phyloP scores from a whole-genome alignment of 92 coral and sea anemone species.

The Porites lobata region DNA sequence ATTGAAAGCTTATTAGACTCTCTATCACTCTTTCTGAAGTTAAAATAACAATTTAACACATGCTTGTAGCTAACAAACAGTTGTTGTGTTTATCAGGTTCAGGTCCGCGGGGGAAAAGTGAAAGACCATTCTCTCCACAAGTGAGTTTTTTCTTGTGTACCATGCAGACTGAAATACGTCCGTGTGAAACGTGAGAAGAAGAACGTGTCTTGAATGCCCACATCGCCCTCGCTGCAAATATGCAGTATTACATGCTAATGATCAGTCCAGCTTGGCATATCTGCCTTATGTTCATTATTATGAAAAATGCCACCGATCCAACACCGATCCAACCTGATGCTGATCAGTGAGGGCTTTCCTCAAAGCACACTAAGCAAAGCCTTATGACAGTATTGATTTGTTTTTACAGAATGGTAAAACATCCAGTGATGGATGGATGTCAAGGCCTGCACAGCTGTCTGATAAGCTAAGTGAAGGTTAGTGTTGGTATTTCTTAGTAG shows the following conservation, averaged over 20 bases:
- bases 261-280: no score
- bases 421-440: constrained; percentile 16
- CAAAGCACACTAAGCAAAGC: not conserved
- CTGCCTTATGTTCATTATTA: no score
- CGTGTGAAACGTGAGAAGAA: no score
- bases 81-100: constrained; percentile 30
- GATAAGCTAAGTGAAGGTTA: constrained; percentile 49
- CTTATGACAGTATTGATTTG: no score
- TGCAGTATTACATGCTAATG: no score
- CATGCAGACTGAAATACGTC: no score
- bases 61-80: not conserved
- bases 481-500: not conserved
- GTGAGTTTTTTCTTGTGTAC: constrained; percentile 13
- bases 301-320: no score
- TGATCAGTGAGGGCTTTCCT: no score
- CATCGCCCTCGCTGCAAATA: no score
- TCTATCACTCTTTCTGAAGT: not conserved
- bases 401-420: constrained; percentile 18
- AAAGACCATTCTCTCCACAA: constrained; percentile 54
- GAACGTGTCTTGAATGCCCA: no score
- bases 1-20: not conserved
- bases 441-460: constrained; percentile 4
- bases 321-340: no score
- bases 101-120: constrained; percentile 39
- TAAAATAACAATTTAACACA: not conserved